These are phyloP conservation scores for Myotis findleyi DNA, from an alignment of 2,797 vertebrate species.

Conservation along the genomic window DNA sequence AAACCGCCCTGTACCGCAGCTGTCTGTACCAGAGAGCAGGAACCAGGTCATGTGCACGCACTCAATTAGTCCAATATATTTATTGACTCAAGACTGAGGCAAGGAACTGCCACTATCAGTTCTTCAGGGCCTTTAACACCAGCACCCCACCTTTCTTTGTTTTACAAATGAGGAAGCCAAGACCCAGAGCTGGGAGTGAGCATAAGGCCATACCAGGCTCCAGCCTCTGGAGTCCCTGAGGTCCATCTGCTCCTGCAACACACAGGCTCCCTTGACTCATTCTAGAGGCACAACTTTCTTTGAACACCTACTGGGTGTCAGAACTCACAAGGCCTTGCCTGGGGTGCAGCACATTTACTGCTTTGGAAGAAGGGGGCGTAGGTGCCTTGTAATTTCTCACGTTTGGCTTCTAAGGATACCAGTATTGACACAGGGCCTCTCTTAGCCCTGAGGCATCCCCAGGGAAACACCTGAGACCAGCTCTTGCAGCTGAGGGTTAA, in stretches of 20 bases:
- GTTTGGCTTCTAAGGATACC: not conserved
- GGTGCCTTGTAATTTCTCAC: rapidly evolving
- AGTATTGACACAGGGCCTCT: not conserved
- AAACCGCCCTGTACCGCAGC: too few relatives aligned
- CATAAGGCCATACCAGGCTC: not conserved
- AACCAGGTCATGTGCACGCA: not conserved
- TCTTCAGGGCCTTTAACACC: not conserved
- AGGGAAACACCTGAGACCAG: not conserved
- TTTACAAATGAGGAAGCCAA: not conserved
- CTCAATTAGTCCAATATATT: not conserved
- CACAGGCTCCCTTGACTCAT: not conserved
- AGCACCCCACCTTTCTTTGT: not conserved
- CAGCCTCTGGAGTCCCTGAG: not conserved
- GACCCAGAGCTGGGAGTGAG: not conserved
- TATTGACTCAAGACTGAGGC: conserved; percentile 35
- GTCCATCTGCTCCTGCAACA: not conserved
- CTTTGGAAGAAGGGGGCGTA: not conserved
- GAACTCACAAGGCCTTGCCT: not conserved
- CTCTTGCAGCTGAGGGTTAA: not conserved
- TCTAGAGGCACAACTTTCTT: not conserved
- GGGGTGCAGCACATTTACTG: not conserved
- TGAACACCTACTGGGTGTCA: not conserved
- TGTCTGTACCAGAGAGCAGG: too few relatives aligned
- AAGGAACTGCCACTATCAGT: not conserved
- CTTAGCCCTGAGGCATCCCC: not conserved